Base-by-base conservation (phyloP, 2,888 invertebrate genomes). In the Agrilus biguttatus region DNA sequence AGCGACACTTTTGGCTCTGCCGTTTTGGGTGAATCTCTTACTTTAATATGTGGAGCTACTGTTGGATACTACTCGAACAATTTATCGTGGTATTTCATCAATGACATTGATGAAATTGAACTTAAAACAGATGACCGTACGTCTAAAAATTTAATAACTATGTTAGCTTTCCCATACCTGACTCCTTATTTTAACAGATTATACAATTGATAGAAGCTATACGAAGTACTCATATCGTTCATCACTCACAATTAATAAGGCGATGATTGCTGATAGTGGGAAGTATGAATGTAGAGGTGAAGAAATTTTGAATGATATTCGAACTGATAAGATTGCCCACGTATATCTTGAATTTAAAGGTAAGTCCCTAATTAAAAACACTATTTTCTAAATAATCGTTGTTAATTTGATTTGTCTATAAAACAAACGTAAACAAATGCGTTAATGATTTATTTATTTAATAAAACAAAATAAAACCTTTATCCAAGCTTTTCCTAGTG, bases 21-120 rank as follows among this genome's bases (percentile, higher is more conserved):
- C 1, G 28, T 28, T 10, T 65, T 67, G 28, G 75, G 73, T 1
- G 79, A 81, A 48, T 55, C 69, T 42, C 55, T 79, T 1, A 62
- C 59, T 13, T 50, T 80, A 6, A 69, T 63, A 5, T 83, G 83
- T 57, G 74, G 71, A 3, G 76, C 74, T 1, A 69, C 77, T 1
- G 63, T 69, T 14, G 69, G 71, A 48, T 68, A 72, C 46, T 75
- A 69, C 49, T 66, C 70, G 0, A 57, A 65, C 3, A 53, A 67
- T 10, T 56, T 79, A 2, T 51, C 58, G 13, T 81, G 80, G 81
- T 62, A 56, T 34, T 52, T 42, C 14, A 45, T 41, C 13, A 33
- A 40, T 36, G 19, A 28, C 5, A 13, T 17, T 2, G 13, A 37
- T 6, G 12, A 41, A 2, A 14, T 33, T 14, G 14, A 21, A 14